Conservation (phyloP, 2,797 vertebrate genomes). For the Amblyraja radiata region DNA sequence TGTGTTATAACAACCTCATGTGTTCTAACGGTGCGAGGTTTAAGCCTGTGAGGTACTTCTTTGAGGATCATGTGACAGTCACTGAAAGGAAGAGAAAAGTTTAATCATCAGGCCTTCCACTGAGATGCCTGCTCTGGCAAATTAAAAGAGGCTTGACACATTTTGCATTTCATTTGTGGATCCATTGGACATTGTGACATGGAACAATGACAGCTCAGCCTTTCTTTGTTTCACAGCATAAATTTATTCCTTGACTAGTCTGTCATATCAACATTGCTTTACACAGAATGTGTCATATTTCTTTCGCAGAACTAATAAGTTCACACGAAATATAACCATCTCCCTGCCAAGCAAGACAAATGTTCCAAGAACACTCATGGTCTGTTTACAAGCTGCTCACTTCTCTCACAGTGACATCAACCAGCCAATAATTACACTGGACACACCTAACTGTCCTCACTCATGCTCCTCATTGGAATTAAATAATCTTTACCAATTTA, state of each 20-base stretch:
- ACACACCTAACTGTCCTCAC: too few species aligned
- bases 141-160: too few species aligned
- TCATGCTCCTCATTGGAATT: background rate
- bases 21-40: too few species aligned
- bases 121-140: too few species aligned
- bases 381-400: conserved; percentile 7
- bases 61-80: background rate
- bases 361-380: background rate
- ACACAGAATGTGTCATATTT: conserved; percentile 25
- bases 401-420: background rate
- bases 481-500: background rate
- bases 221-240: background rate
- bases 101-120: background rate
- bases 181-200: background rate
- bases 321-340: background rate
- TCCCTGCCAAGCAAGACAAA: background rate
- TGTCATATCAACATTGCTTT: background rate
- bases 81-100: background rate
- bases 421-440: background rate
- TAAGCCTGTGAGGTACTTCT: background rate
- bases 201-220: background rate
- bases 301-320: background rate
- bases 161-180: too few species aligned
- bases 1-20: too few species aligned
- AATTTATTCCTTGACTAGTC: background rate